These are phyloP conservation scores for Mormyrus iriodes DNA, from an alignment of 2,113 vertebrate genomes.

Conservation along the genomic window DNA sequence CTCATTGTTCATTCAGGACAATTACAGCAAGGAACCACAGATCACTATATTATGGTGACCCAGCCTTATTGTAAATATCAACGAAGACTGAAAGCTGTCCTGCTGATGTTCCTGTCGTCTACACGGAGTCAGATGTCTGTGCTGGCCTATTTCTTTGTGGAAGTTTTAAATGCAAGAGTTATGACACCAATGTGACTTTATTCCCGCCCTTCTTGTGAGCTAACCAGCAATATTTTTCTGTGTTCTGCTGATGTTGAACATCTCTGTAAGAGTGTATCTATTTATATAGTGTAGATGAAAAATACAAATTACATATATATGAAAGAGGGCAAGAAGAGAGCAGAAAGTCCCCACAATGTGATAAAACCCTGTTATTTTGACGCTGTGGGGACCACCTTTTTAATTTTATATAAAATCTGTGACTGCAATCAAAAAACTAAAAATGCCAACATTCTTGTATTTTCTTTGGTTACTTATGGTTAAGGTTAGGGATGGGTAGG, in stretches of 20 bases:
- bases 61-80: background rate
- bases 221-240: constrained; percentile 30
- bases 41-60: background rate
- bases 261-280: constrained; percentile 34
- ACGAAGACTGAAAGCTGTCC: background rate
- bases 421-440: background rate
- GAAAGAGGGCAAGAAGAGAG: background rate
- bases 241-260: constrained; percentile 34
- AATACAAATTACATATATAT: background rate
- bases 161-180: background rate
- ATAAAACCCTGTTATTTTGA: background rate
- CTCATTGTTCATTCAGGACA: background rate
- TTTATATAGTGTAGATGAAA: background rate
- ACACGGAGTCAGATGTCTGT: background rate
- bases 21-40: background rate
- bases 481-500: background rate
- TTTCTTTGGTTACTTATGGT: background rate
- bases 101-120: background rate
- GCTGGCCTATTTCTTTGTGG: background rate
- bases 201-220: background rate
- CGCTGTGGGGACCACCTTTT: background rate
- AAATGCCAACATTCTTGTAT: background rate
- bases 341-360: background rate
- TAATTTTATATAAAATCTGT: background rate
- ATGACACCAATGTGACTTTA: background rate